phyloP scores from a whole-genome alignment of 1,140 invertebrate species.

The Tetraneura akinire region DNA sequence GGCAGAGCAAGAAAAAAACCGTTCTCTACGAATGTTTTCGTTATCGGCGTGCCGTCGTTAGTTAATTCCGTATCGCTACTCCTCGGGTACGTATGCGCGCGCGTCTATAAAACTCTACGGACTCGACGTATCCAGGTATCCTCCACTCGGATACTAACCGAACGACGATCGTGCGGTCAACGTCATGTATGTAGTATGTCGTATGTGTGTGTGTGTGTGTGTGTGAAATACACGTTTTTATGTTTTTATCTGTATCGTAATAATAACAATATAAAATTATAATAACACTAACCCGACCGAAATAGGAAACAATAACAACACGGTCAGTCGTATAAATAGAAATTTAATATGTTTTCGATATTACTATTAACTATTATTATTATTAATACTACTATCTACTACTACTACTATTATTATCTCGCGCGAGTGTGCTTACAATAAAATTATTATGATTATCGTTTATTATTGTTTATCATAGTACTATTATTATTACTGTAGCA shows the following conservation, averaged over 20 bases:
- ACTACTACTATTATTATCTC: constrained; percentile 18
- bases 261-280: neutral
- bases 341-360: too few species aligned
- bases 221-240: too few species aligned
- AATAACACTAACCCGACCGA: neutral
- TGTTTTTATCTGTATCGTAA: too few species aligned
- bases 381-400: too few species aligned
- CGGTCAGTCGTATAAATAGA: neutral
- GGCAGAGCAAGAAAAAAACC: too few species aligned
- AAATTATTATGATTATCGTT: neutral
- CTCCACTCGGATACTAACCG: too few species aligned
- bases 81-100: neutral
- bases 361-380: too few species aligned
- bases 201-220: too few species aligned
- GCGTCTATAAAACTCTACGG: too few species aligned
- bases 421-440: neutral
- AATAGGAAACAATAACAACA: neutral
- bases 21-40: neutral
- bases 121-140: too few species aligned
- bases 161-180: too few species aligned
- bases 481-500: neutral
- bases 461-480: neutral
- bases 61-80: neutral
- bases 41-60: neutral
- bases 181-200: too few species aligned